These are phyloP conservation scores for Tautogolabrus adspersus DNA, from an alignment of 2,113 vertebrate genomes.

Conservation along the genomic window DNA sequence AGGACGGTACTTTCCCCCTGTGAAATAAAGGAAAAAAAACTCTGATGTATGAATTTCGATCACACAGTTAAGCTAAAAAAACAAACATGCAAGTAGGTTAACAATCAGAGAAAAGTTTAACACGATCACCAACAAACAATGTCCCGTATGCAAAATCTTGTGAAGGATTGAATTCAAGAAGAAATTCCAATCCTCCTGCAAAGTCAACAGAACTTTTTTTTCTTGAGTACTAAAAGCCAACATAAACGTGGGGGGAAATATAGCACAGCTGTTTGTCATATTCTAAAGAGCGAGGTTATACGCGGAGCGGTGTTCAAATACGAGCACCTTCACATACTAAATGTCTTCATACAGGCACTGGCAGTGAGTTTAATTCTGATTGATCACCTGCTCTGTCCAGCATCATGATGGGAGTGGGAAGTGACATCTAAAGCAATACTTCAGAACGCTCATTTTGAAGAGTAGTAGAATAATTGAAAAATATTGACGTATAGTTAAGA, in stretches of 20 bases:
- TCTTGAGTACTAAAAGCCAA: not conserved
- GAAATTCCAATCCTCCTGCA: not conserved
- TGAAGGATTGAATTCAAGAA: too few species aligned
- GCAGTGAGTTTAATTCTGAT: conserved; percentile 26
- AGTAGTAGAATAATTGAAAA: not conserved
- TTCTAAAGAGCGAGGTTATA: conserved; percentile 12
- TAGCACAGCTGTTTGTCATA: not conserved
- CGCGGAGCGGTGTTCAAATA: not conserved
- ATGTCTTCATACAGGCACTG: not conserved
- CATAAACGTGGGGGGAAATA: not conserved
- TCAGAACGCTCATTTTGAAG: conserved; percentile 10
- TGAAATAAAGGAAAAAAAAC: too few species aligned
- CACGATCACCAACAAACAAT: too few species aligned
- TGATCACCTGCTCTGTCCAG: not conserved
- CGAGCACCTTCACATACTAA: not conserved
- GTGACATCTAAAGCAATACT: not conserved
- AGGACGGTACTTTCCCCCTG: too few species aligned
- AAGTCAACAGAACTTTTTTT: not conserved
- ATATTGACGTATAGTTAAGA: conserved; percentile 14
- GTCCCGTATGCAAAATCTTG: too few species aligned
- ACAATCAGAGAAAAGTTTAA: too few species aligned
- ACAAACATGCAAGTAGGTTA: too few species aligned
- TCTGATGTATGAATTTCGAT: too few species aligned
- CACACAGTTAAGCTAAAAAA: too few species aligned
- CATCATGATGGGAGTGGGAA: not conserved